phyloP scores from a whole-genome alignment of 2,797 vertebrate species.

The Gymnothorax reevesii region DNA sequence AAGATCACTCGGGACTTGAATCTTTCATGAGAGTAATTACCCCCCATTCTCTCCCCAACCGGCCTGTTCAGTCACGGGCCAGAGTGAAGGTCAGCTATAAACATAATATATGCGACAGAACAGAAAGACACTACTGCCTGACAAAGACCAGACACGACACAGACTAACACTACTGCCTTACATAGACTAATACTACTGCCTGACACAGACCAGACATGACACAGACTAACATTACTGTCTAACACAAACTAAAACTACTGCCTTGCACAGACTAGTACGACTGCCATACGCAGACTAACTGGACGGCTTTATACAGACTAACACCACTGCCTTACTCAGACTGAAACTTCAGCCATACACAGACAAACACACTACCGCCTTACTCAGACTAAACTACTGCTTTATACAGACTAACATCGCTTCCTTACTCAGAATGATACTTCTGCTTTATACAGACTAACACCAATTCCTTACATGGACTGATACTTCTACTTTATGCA shows the following conservation, averaged over 20 bases:
- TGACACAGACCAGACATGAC: not conserved
- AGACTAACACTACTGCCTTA: too few species aligned
- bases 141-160: not conserved
- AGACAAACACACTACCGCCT: too few species aligned
- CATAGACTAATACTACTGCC: not conserved
- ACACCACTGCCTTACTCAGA: not conserved
- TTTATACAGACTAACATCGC: too few species aligned
- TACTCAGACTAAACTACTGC: too few species aligned
- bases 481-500: too few species aligned
- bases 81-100: constrained; percentile 19
- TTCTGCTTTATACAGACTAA: too few species aligned
- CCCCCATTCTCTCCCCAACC: constrained; percentile 62
- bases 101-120: not conserved
- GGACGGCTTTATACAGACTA: too few species aligned
- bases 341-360: too few species aligned
- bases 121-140: not conserved
- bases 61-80: constrained; percentile 65
- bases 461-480: too few species aligned
- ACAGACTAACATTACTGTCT: not conserved
- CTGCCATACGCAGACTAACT: not conserved
- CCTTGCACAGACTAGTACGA: not conserved
- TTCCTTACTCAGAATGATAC: too few species aligned
- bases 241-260: not conserved
- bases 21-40: constrained; percentile 75
- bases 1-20: constrained; percentile 63